Base-by-base conservation (phyloP, 2,797 vertebrate species). In the Hypotaenidia philippensis region DNA sequence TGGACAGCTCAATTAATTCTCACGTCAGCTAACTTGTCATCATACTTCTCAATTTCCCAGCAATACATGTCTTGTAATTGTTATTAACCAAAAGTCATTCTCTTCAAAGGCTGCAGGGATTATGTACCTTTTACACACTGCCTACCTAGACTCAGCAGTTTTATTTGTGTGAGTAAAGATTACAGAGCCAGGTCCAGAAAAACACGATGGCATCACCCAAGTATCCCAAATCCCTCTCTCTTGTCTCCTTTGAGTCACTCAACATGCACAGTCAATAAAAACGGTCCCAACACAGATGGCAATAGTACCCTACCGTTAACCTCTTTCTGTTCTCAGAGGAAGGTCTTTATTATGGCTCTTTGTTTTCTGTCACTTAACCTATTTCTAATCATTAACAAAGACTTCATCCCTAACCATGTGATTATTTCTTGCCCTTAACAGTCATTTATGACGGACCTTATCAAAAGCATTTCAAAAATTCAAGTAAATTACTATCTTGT, bases 361-460 rank as follows among this genome's bases (percentile, higher is more conserved):
- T 83, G 82, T 93, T 95, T 91, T 84, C 55, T 83, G 83, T 72
- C 74, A 89, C 80, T 94, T 95, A 94, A 91, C 85, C 83, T 81
- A 70, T 96, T 97, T 96, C 87, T 96, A 96, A 94, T 94, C 90
- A 52, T 96, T 89, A 93, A 82, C 55, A 88, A 96, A 95, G 59
- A 93, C 55, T 92, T 90, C 52, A 81, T 91, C 40, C 69, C 55
- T 29, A 87, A 56, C 74, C 64, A 66, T 93, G 57, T 66, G 79
- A 81, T 95, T 96, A 94, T 96, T 91, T 93, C 72, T 95, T 97
- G 94, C 94, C 84, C 64, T 96, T 96, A 95, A 87, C 66, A 93
- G 93, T 68, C 53, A 96, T 95, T 96, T 96, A 87, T 95, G 84
- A 93, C 36, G 64, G 64, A 94, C 75, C 52, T 96, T 93, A 96